Evolutionary conservation across 2,888 invertebrate species (phyloP), one percentile per base, ranked within the genome.

Genomic region (Theretra japonica): DNA sequence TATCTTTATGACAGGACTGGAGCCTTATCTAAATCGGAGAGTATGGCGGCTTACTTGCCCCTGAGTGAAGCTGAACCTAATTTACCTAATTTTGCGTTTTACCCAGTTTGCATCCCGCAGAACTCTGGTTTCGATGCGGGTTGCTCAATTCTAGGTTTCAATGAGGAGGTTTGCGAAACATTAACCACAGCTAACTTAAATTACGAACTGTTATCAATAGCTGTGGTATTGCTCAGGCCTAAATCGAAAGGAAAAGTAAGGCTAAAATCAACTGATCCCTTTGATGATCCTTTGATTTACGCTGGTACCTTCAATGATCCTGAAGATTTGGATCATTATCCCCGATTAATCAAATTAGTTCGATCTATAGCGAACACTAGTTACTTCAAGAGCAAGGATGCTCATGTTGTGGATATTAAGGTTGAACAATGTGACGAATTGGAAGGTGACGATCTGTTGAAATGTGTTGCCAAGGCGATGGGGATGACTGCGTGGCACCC

Each of bases 401-500:
- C 91, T 6, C 78, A 78, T 30, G 78, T 88, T 2, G 75, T 93
- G 5, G 82, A 90, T 53, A 74, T 90, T 1, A 77, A 80, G 2
- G 74, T 89, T 28, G 80, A 83, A 0, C 79, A 74, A 5, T 93
- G 93, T 75, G 75, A 78, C 1, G 77, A 80, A 74, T 56, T 90
- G 77, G 15, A 23, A 0, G 80, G 72, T 0, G 82, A 81, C 25
- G 93, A 92, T 6, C 88, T 89, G 79, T 88, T 94, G 86, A 90
- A 84, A 70, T 96, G 96, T 78, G 80, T 78, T 19, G 83, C 91
- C 2, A 81, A 69, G 56, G 82, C 84, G 30, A 81, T 86, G 76
- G 91, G 86, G 19, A 88, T 84, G 79, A 83, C 93, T 0, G 92
- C 92, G 19, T 93, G 92, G 92, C 93, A 93, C 75, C 82, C 92